Base-by-base conservation (phyloP, 2,113 vertebrate genomes). In the Oncorhynchus tshawytscha region DNA sequence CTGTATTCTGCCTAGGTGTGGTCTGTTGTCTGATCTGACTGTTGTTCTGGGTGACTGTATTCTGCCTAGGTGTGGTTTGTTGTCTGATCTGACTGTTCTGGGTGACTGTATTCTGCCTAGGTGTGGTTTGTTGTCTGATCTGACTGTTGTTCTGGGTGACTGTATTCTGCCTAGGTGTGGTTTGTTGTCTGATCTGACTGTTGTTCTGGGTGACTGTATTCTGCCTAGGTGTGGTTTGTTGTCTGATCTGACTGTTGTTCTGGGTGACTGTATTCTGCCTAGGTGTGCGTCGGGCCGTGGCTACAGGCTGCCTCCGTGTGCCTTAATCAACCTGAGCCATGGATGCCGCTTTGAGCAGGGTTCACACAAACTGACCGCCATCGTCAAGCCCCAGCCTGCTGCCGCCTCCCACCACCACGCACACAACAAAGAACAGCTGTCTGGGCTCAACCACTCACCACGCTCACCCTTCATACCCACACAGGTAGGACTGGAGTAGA, bases 301-400 rank as follows among this genome's bases (percentile, higher is more conserved):
- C 67, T 99, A 99, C 91, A 94, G 98, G 81, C 90, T 98, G 76
- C 97, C 97, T 27, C 94, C 96, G 84, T 96, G 95, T 90, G 97
- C 98, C 90, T 96, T 99, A 92, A 96, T 99, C 76, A 99, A 97
- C 81, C 89, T 99, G 77, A 96, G 96, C 86, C 94, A 99, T 24
- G 97, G 98, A 31, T 88, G 74, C 82, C 94, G 97, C 29, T 91
- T 90, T 74, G 97, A 99, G 88, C 94, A 90, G 73, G 93, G 92
- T 72, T 91, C 91, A 76, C 95, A 96, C 82, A 99, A 97, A 79
- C 92, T 98, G 90, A 96, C 93, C 11, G 96, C 97, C 79, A 93
- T 98, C 39, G 96, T 98, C 83, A 99, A 98, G 88, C 97, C 96
- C 54, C 97, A 98, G 64, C 96, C 95, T 11, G 90, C 93, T 71